Evolutionary conservation across 2,888 invertebrate genomes (phyloP), one percentile per base, ranked within the genome.

Genomic region (Conchocele bisecta): DNA sequence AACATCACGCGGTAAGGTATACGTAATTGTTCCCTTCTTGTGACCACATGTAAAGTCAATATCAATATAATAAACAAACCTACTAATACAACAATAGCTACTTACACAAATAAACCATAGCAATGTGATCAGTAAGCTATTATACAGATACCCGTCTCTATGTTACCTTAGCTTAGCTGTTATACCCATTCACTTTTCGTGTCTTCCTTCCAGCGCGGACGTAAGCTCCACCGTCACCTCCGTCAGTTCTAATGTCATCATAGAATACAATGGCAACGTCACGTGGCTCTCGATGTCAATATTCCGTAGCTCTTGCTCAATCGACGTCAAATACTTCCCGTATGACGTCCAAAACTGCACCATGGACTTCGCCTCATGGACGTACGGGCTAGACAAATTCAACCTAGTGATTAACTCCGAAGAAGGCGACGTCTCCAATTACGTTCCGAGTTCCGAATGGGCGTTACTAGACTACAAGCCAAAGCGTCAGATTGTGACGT

Each of bases 391-490:
- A 24, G 90, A 78, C 63, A 91, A 92, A 76, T 86, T 93, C 6
- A 88, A 89, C 59, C 74, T 90, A 29, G 57, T 85, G 44, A 86
- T 85, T 57, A 78, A 76, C 42, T 82, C 95, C 58, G 95, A 95
- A 86, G 94, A 95, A 86, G 96, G 96, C 0, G 97, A 97, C 91
- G 94, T 95, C 56, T 95, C 95, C 81, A 96, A 96, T 92, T 97
- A 97, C 91, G 96, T 97, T 89, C 95, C 95, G n/a, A 97, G 96
- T 90, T 96, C 96, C 1, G 97, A 97, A 91, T 97, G 97, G 91
- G 95, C 96, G 89, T 92, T 97, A 80, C 86, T 92, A 24, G 89
- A 90, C 63, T 91, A 93, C 85, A 75, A 88, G 84, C 80, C 92
- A 77, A 93, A 95, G 58, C 70, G 89, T 35, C 81, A 86, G 53